These are phyloP conservation scores for Callipepla californica DNA, from an alignment of 2,113 vertebrate genomes.

Conservation along the genomic window DNA sequence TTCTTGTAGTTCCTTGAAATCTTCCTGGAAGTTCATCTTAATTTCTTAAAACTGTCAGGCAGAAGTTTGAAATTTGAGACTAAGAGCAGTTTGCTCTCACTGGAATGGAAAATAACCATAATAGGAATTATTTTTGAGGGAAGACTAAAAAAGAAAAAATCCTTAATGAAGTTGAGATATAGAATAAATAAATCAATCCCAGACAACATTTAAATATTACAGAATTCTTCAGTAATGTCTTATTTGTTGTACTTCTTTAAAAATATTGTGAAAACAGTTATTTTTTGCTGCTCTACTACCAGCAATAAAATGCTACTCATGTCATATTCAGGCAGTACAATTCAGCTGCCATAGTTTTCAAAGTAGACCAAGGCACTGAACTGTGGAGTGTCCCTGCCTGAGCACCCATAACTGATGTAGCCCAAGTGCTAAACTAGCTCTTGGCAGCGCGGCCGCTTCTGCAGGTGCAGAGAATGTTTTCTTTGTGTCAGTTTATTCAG, in stretches of 20 bases:
- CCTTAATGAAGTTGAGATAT: background rate
- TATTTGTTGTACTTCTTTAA: background rate
- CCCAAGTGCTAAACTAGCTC: constrained; percentile 55
- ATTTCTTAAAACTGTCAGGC: background rate
- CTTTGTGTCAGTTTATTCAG: constrained; percentile 62
- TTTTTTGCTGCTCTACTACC: background rate
- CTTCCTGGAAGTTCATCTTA: background rate
- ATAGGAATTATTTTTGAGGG: background rate
- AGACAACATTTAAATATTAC: background rate
- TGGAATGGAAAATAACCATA: background rate
- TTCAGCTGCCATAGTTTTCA: constrained; percentile 51
- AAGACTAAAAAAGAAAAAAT: background rate
- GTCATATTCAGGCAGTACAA: constrained; percentile 5
- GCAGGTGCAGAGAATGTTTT: constrained; percentile 58
- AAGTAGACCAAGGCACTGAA: constrained; percentile 25
- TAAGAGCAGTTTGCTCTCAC: background rate
- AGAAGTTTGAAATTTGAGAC: background rate
- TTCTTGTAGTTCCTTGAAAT: background rate
- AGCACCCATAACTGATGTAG: constrained; percentile 54
- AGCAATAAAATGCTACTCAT: background rate
- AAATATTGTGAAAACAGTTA: background rate
- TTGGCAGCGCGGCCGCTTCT: constrained; percentile 14
- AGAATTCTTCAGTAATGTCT: background rate
- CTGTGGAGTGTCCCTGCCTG: constrained; percentile 33
- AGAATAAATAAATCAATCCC: background rate